phyloP scores from a whole-genome alignment of 2,888 invertebrate genomes.

The Plagodis pulveraria region DNA sequence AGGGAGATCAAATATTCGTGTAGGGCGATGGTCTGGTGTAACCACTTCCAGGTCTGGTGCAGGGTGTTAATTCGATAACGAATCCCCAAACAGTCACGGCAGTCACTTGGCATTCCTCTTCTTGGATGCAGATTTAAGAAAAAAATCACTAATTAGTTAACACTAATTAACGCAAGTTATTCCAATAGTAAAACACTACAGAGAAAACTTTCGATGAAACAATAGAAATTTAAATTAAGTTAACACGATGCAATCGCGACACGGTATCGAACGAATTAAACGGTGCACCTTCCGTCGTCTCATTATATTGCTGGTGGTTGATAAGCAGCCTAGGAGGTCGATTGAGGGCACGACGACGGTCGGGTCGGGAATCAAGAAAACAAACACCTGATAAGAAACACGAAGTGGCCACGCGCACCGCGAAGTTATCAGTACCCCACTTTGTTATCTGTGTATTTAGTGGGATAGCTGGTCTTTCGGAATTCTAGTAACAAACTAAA shows the following conservation, averaged over 20 bases:
- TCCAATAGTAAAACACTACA: conserved; percentile 34
- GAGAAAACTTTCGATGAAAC: conserved; percentile 27
- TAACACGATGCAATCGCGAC: conserved; percentile 47
- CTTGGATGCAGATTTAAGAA: conserved; percentile 79
- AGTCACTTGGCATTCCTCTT: conserved; percentile 88
- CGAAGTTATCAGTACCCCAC: conserved; percentile 60
- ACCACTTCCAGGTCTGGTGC: conserved; percentile 98
- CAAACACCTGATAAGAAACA: conserved; percentile 80
- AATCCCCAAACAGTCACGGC: conserved; percentile 94
- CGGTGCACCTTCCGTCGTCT: conserved; percentile 69
- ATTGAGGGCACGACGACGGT: conserved; percentile 74
- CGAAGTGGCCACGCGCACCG: conserved; percentile 74
- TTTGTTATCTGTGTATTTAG: conserved; percentile 36
- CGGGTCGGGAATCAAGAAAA: conserved; percentile 68
- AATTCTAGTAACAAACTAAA: no score
- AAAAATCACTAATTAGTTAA: conserved; percentile 72
- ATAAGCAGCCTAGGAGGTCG: conserved; percentile 81
- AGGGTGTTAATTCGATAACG: conserved; percentile 94
- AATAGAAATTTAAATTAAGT: conserved; percentile 21
- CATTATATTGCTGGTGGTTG: conserved; percentile 78
- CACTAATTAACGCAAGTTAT: conserved; percentile 44
- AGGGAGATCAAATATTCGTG: conserved; percentile 95
- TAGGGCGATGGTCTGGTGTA: conserved; percentile 94
- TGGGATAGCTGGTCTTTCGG: conserved; percentile 23
- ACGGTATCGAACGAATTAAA: conserved; percentile 67